Base-by-base conservation (phyloP, 2,888 invertebrate species). In the Theretra japonica region DNA sequence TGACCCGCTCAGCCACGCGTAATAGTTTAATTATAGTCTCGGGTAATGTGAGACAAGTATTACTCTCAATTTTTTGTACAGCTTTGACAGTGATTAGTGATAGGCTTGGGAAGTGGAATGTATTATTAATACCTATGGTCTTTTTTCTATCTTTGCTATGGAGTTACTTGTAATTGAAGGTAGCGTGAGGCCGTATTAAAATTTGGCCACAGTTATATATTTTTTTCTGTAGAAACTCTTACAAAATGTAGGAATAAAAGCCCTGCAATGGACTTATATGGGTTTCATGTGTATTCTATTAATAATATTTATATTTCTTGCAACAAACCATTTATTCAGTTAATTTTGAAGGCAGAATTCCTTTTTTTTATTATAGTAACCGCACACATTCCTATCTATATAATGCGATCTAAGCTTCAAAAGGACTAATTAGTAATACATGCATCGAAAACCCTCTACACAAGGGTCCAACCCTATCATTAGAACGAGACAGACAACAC, bases 11-110 rank as follows among this genome's bases (percentile, higher is more conserved):
- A n/a, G 19, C 17, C 41, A 41, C 41, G 53, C 53, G 4, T 53
- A 19, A 53, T 53, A n/a, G 53, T 53, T 53, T 53, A 53, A 53
- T 53, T 53, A 53, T 53, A 53, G 53, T 53, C 53, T 53, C 53
- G 53, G n/a, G 53, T 53, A 53, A 53, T 53, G 5, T 3, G 53
- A 53, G 53, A n/a, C 41, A 15, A n/a, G 53, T 53, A n/a, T 53
- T n/a, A 19, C 50, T 17, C 19, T 53, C n/a, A n/a, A 53, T 17
- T n/a, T 53, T n/a, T 53, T 53, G 4, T 53, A 53, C 6, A 1
- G 17, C 53, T 53, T n/a, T 41, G 41, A 41, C 41, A 41, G 11
- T 41, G 41, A 41, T 53, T 53, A 1, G 41, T 41, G 41, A 41
- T 4, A 15, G 53, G 53, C n/a, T 6, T 53, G 53, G 53, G 53